Conservation (phyloP, 2,797 vertebrate species). For the Lacerta bilineata region DNA sequence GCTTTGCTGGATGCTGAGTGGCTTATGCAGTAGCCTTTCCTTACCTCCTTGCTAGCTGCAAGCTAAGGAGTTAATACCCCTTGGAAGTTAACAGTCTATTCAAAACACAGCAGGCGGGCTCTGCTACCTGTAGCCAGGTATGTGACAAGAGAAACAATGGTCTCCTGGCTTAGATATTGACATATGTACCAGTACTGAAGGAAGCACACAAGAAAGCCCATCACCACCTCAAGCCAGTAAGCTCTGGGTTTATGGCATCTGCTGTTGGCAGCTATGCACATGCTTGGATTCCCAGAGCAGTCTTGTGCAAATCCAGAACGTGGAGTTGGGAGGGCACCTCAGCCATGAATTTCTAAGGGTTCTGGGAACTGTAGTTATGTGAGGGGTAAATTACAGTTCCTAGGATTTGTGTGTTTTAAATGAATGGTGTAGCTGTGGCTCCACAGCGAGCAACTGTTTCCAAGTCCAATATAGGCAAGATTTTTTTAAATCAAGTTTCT, state of each 20-base stretch:
- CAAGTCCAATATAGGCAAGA: no score
- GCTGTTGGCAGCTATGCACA: neutral
- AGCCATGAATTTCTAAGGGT: no score
- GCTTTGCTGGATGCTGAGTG: neutral
- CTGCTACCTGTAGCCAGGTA: neutral
- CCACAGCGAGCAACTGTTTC: no score
- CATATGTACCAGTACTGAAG: neutral
- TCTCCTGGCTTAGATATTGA: neutral
- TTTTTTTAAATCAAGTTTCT: no score
- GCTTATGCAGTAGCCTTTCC: neutral
- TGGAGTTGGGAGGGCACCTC: no score
- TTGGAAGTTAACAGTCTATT: no score
- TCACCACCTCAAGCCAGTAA: neutral
- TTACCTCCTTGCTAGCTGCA: fast-evolving
- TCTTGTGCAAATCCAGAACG: no score
- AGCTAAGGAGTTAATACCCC: neutral
- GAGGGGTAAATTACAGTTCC: no score
- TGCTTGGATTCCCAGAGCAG: neutral
- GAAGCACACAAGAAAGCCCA: neutral
- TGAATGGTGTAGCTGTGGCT: no score
- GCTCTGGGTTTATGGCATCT: neutral
- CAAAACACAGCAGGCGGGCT: neutral
- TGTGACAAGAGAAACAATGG: neutral
- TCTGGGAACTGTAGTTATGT: no score
- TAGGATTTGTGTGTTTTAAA: no score